Percentiles rank a stretch among this genome's conserved stretches.
phyloP scores from a whole-genome alignment of 1,140 invertebrate genomes.

The Luehdorfia chinensis region DNA sequence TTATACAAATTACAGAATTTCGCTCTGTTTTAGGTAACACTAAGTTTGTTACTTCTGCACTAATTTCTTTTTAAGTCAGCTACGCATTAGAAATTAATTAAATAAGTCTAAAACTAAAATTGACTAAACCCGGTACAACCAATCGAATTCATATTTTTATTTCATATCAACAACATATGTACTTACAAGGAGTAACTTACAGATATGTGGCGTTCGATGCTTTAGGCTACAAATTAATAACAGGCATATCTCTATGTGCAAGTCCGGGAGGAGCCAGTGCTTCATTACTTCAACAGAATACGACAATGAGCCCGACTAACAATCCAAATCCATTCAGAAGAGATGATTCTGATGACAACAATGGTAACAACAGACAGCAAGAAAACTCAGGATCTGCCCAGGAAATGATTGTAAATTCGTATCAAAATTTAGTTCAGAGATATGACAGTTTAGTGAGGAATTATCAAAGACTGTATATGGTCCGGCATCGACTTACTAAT shows the following conservation, averaged over 20 bases:
- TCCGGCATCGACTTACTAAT: conserved; percentile 55
- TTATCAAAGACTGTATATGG: conserved; percentile 68
- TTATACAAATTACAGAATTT: too few relatives aligned
- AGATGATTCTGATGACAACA: conserved; percentile 38
- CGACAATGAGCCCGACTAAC: conserved; percentile 24
- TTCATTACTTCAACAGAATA: conserved; percentile 33
- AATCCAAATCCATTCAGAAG: conserved; percentile 27
- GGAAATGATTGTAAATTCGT: conserved; percentile 69
- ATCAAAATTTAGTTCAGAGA: conserved; percentile 70
- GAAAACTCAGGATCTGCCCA: conserved; percentile 44
- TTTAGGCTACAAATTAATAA: conserved; percentile 89
- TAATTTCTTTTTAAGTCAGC: too few relatives aligned
- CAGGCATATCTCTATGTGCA: conserved; percentile 83
- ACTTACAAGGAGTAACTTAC: conserved; percentile 30
- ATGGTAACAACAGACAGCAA: conserved; percentile 29
- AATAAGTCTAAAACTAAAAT: too few relatives aligned
- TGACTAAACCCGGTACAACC: too few relatives aligned
- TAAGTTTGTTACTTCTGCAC: too few relatives aligned
- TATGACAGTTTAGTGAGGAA: conserved; percentile 72
- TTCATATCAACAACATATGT: too few relatives aligned
- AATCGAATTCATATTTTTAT: too few relatives aligned
- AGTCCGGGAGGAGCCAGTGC: conserved; percentile 23
- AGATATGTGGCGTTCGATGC: conserved; percentile 93
- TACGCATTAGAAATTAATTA: too few relatives aligned
- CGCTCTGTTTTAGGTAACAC: too few relatives aligned